These are phyloP conservation scores for Arizona elegans DNA, from an alignment of 2,113 vertebrate species.

Conservation along the genomic window DNA sequence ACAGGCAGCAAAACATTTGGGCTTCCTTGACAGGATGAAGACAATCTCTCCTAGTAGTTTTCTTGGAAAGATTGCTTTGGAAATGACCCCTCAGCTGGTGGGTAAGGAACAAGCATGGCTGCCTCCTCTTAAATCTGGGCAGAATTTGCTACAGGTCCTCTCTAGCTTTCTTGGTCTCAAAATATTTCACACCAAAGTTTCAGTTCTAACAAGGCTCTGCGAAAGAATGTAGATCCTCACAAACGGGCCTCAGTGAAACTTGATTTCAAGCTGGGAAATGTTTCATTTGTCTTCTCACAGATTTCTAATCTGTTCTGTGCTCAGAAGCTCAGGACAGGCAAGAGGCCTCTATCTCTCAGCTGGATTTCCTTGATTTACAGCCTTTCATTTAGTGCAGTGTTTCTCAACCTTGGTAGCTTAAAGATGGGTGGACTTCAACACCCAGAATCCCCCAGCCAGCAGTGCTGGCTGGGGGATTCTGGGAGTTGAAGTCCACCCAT, in stretches of 20 bases:
- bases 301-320: neutral
- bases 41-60: neutral
- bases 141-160: neutral
- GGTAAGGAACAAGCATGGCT: neutral
- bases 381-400: too few species aligned
- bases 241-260: neutral
- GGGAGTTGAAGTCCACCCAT: too few species aligned
- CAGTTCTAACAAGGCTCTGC: neutral
- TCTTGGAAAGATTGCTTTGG: neutral
- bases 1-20: neutral
- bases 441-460: too few species aligned
- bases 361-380: conserved; percentile 40
- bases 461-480: too few species aligned
- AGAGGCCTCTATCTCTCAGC: conserved; percentile 51
- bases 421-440: too few species aligned
- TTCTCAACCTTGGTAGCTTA: too few species aligned
- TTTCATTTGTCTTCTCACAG: neutral
- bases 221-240: neutral
- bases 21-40: neutral
- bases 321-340: neutral
- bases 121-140: neutral
- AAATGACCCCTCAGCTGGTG: neutral
- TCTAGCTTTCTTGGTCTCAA: neutral
- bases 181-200: neutral
- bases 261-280: neutral